These are phyloP conservation scores for Ascaphus truei DNA, from an alignment of 2,113 vertebrate genomes.

Conservation along the genomic window DNA sequence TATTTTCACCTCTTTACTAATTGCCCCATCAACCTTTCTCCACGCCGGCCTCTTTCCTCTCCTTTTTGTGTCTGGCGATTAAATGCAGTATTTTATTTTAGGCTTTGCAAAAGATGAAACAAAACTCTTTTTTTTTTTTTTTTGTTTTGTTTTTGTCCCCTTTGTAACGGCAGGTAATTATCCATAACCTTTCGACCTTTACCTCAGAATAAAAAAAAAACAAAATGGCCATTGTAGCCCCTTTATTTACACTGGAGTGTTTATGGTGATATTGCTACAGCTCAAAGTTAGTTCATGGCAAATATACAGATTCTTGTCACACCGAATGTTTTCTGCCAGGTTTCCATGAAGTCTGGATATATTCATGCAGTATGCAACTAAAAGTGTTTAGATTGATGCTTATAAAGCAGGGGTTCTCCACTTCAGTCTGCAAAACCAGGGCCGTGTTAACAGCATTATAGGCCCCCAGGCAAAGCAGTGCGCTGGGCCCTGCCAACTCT, in stretches of 20 bases:
- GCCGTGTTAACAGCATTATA: too few species aligned
- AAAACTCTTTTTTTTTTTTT: too few species aligned
- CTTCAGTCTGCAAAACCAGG: too few species aligned
- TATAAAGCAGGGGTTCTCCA: too few species aligned
- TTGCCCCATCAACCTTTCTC: constrained; percentile 15
- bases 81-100: background rate
- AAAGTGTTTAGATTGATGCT: too few species aligned
- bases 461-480: too few species aligned
- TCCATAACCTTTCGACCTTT: constrained; percentile 9
- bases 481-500: too few species aligned
- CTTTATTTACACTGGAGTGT: constrained; percentile 13
- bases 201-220: background rate
- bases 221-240: background rate
- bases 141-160: background rate
- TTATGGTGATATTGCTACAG: constrained; percentile 2
- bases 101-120: background rate
- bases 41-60: background rate
- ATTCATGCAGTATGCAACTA: too few species aligned
- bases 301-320: background rate
- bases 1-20: constrained; percentile 20
- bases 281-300: background rate
- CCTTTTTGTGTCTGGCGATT: background rate
- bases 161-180: background rate
- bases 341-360: too few species aligned
- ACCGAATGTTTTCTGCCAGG: background rate